Evolutionary conservation across 2,797 vertebrate genomes (phyloP), one percentile per base, ranked within the genome.

Genomic region (Sphenopsis melanotis): DNA sequence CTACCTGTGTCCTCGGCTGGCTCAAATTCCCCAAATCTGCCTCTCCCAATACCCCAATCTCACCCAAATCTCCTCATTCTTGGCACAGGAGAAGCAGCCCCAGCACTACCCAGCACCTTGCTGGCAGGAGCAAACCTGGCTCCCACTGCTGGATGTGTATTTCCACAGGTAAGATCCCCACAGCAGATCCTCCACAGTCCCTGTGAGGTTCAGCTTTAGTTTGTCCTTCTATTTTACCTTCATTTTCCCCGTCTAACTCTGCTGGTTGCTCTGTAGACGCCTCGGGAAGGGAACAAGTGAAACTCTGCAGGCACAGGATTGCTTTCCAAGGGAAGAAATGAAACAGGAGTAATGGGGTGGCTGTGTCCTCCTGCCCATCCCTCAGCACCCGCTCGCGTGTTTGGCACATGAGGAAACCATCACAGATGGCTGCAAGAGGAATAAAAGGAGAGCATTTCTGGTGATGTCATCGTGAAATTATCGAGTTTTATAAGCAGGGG

Each of bases 401-500:
- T 91, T 96, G 94, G 95, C 94, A 84, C 66, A 70, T 36, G 56
- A 87, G 74, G 85, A 90, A 83, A 74, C 89, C 77, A 41, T 4
- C 64, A 75, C 96, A 97, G 97, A 97, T 96, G 95, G 96, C 80
- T 75, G 71, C 29, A 4, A 12, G 26, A 74, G 71, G 72, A 75
- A 83, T 81, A 80, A 78, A 89, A 96, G 87, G 78, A 90, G 78
- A 76, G 85, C 78, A 39, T 94, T 86, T 68, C 69, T 82, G 81
- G 50, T 94, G 84, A 77, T 85, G 94, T 89, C 79, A 93, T 60
- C 10, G 22, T 15, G 29, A 97, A 96, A 95, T 85, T 23, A 30
- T 11, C 1, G 39, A 49, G 81, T 90, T 96, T 97, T 96, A 77
- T 92, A 95, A 97, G 94, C 71, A 96, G 94, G 93, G 95, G 56